These are phyloP conservation scores for Popillia japonica DNA, from an alignment of 1,140 invertebrate genomes.

Conservation along the genomic window DNA sequence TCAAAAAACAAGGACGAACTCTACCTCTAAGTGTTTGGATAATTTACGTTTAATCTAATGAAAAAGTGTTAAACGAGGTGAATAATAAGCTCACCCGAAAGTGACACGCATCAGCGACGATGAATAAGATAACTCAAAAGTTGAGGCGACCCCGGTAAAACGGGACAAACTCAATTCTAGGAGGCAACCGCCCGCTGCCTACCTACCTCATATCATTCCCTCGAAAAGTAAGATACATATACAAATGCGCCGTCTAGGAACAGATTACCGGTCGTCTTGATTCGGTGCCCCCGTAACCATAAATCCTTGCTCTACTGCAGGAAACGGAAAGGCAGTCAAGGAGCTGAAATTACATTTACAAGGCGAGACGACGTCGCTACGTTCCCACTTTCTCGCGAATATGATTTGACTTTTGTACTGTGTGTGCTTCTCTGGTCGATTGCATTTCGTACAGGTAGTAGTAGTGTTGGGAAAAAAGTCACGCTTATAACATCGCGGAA, in stretches of 20 bases:
- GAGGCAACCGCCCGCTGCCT: neutral
- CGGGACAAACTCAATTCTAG: neutral
- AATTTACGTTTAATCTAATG: constrained; percentile 41
- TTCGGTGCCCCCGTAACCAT: constrained; percentile 45
- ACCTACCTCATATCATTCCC: neutral
- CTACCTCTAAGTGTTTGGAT: neutral
- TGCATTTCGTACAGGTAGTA: neutral
- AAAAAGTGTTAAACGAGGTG: constrained; percentile 37
- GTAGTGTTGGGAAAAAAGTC: neutral
- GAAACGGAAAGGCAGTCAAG: constrained; percentile 51
- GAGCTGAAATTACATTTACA: constrained; percentile 52
- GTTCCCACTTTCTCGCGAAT: constrained; percentile 45
- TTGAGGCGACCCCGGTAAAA: neutral
- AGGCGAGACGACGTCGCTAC: constrained; percentile 40
- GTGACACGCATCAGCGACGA: constrained; percentile 33
- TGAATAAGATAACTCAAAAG: constrained; percentile 31
- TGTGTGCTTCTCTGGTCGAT: constrained; percentile 2
- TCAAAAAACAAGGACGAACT: too few relatives aligned
- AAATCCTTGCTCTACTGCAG: constrained; percentile 48
- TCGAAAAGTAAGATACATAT: constrained; percentile 36
- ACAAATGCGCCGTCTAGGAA: constrained; percentile 36
- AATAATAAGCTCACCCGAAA: constrained; percentile 26
- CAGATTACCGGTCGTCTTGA: constrained; percentile 42
- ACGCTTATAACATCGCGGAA: constrained; percentile 13
- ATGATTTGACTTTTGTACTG: constrained; percentile 35